A percentile compares a stretch with the other conserved stretches of the same genome.
Conservation (phyloP, 1,140 invertebrate genomes). For the Drosophila sulfurigaster region DNA sequence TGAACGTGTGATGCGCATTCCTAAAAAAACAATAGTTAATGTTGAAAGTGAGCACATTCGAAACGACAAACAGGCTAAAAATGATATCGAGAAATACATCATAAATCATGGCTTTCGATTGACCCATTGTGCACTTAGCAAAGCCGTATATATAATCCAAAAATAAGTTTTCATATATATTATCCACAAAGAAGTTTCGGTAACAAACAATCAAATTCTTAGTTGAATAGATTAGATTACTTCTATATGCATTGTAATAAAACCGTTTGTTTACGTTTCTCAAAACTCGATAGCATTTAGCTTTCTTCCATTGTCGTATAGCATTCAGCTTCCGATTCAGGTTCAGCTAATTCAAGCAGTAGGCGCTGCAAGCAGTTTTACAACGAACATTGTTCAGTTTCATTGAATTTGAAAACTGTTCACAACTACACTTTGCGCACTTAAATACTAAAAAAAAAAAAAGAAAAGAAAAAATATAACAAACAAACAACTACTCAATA, state of each 20-base stretch:
- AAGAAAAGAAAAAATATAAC: not conserved
- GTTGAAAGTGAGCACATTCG: too few relatives aligned
- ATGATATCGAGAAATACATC: conserved; percentile 48
- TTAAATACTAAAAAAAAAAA: not conserved
- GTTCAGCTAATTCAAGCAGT: conserved; percentile 5
- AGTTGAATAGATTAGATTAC: too few relatives aligned
- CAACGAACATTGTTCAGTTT: not conserved
- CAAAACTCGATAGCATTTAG: too few relatives aligned
- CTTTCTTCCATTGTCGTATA: not conserved
- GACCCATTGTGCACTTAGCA: conserved; percentile 2
- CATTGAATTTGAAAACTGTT: conserved; percentile 4
- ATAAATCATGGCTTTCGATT: conserved; percentile 36
- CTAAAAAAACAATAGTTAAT: too few relatives aligned
- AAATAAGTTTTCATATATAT: not conserved
- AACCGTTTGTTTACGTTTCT: too few relatives aligned
- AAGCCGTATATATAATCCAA: not conserved
- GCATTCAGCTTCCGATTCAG: conserved; percentile 9
- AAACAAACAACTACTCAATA: not conserved
- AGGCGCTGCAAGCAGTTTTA: conserved; percentile 11
- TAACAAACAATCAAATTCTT: too few relatives aligned
- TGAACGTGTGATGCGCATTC: conserved; percentile 34
- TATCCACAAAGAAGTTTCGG: not conserved
- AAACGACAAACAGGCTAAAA: conserved; percentile 15
- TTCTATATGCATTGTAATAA: too few relatives aligned
- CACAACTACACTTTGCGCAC: conserved; percentile 2